Percentiles rank a stretch among this genome's conserved stretches.
phyloP scores from a whole-genome alignment of 1,140 invertebrate species.

The Anastrepha obliqua region DNA sequence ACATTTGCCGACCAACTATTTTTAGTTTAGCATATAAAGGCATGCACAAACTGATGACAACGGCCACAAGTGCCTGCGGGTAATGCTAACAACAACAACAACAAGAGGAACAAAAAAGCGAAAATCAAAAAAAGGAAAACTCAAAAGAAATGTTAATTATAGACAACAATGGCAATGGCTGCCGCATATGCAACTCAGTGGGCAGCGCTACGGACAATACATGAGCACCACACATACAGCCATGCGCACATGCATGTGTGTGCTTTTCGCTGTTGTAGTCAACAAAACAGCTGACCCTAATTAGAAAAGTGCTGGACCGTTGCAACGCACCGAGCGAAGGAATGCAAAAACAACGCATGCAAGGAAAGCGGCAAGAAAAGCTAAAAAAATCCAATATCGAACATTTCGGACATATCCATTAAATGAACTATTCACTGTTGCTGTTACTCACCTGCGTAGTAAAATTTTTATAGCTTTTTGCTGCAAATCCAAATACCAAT shows the following conservation, averaged over 20 bases:
- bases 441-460: background rate
- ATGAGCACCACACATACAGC: background rate
- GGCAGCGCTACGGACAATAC: background rate
- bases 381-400: background rate
- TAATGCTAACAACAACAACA: background rate
- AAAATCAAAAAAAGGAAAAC: background rate
- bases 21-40: conserved; percentile 33
- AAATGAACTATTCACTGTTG: background rate
- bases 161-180: conserved; percentile 20
- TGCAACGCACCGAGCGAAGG: background rate
- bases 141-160: conserved; percentile 37
- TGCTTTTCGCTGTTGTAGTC: background rate
- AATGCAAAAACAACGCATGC: background rate
- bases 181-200: background rate
- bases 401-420: background rate
- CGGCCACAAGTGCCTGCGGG: background rate
- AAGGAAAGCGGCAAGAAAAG: background rate
- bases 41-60: background rate
- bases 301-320: conserved; percentile 32
- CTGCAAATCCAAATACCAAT: background rate
- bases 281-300: conserved; percentile 39
- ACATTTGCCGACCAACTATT: conserved; percentile 50
- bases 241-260: background rate
- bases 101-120: background rate
- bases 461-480: background rate